phyloP scores from a whole-genome alignment of 2,113 vertebrate species.

The Rhinoderma darwinii region DNA sequence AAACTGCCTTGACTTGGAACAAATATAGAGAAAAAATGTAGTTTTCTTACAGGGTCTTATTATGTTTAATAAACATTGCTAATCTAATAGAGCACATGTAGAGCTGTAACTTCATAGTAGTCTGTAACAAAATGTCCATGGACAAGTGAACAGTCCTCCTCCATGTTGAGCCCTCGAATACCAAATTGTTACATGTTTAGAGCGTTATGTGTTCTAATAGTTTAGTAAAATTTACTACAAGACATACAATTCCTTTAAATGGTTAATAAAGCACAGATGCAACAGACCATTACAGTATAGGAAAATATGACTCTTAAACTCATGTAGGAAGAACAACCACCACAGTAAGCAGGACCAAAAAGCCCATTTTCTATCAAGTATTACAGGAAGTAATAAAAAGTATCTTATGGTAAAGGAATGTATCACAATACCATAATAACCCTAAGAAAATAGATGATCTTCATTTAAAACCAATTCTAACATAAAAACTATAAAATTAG shows the following conservation, averaged over 20 bases:
- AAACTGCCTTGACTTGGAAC: not conserved
- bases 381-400: constrained; percentile 45
- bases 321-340: not conserved
- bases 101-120: not conserved
- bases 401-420: not conserved
- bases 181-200: not conserved
- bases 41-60: not conserved
- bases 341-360: constrained; percentile 9
- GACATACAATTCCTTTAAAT: not conserved
- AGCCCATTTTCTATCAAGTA: constrained; percentile 47
- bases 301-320: not conserved
- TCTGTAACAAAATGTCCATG: not conserved
- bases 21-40: not conserved
- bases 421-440: not conserved
- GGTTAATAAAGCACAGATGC: constrained; percentile 3
- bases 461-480: constrained; percentile 49
- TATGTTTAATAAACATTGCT: not conserved
- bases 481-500: constrained; percentile 59
- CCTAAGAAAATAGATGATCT: constrained; percentile 55
- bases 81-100: not conserved
- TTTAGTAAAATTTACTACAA: not conserved
- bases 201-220: not conserved
- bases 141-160: not conserved
- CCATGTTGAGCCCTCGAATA: not conserved
- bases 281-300: not conserved